Evolutionary conservation across 2,888 invertebrate genomes (phyloP).

Genomic region (Trachelus tabidus): DNA sequence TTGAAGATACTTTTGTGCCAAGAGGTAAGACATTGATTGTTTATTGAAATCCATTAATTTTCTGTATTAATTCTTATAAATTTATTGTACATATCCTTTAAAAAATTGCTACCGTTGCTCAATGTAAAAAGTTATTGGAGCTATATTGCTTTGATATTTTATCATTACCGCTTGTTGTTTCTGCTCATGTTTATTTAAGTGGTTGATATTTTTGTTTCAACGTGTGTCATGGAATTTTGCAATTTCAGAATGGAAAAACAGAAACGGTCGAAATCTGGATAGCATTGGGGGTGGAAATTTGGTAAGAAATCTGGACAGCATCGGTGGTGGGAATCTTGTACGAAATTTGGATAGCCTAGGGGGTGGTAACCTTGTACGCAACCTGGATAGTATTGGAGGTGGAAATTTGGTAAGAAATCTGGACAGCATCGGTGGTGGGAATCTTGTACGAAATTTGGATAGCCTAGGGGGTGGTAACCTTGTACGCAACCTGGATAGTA

Average conservation of each 20-base stretch:
- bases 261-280: conserved; percentile 35
- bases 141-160: background rate
- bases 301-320: conserved; percentile 59
- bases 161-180: background rate
- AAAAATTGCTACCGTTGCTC: background rate
- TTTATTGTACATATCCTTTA: conserved; percentile 8
- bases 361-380: conserved; percentile 66
- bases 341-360: conserved; percentile 56
- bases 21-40: background rate
- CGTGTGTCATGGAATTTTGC: background rate
- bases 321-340: conserved; percentile 69
- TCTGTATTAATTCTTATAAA: background rate
- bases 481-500: conserved; percentile 58
- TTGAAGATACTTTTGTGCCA: background rate
- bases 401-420: conserved; percentile 56
- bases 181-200: background rate
- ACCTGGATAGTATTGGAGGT: conserved; percentile 54
- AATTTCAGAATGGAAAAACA: conserved; percentile 15
- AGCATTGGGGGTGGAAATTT: conserved; percentile 50
- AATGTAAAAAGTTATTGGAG: background rate
- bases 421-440: conserved; percentile 67
- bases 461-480: conserved; percentile 66
- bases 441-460: conserved; percentile 62
- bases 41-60: background rate
- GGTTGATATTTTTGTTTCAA: background rate